Percentiles rank a stretch among this genome's conserved stretches.
These are phyloP conservation scores for Leptodactylus fuscus DNA, from an alignment of 2,113 vertebrate genomes.

Conservation along the genomic window DNA sequence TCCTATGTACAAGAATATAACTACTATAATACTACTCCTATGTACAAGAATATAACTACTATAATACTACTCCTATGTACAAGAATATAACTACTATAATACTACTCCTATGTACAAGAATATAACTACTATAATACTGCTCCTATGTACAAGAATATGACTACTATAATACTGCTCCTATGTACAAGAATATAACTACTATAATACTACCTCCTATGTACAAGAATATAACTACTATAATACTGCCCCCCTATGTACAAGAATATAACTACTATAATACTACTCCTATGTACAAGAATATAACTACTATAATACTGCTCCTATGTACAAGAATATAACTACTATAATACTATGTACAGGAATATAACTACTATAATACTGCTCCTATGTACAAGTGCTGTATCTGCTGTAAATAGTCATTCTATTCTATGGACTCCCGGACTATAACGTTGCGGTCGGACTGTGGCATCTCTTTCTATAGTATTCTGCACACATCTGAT, in stretches of 20 bases:
- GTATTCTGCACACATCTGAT: neutral
- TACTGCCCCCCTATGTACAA: neutral
- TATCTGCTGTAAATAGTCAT: neutral
- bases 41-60: constrained; percentile 4
- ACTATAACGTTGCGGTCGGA: neutral
- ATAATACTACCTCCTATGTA: neutral
- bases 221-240: constrained; percentile 15
- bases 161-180: constrained; percentile 2
- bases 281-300: neutral
- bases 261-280: constrained; percentile 3
- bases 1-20: neutral
- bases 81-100: neutral
- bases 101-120: constrained; percentile 2
- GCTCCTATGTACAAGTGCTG: neutral
- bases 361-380: too few relatives aligned
- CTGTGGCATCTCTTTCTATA: neutral
- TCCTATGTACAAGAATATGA: neutral
- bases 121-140: constrained; percentile 12
- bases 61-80: neutral
- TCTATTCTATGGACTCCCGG: neutral
- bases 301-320: neutral
- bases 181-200: constrained; percentile 6
- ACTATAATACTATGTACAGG: too few relatives aligned
- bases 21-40: neutral
- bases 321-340: too few relatives aligned